Evolutionary conservation across 2,888 invertebrate species (phyloP).

Genomic region (Griposia aprilina): DNA sequence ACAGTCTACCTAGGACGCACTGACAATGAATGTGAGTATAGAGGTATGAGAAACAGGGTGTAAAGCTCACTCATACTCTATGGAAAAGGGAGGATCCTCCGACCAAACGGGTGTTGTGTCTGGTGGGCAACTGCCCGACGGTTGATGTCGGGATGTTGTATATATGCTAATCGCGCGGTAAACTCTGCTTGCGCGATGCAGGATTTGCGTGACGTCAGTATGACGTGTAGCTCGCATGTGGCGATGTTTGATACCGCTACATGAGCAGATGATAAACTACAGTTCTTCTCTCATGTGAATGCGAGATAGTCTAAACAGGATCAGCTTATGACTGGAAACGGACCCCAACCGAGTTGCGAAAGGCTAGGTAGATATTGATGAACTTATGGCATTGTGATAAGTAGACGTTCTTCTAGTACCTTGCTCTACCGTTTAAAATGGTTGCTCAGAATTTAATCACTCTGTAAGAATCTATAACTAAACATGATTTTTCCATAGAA

Average conservation of each 20-base stretch:
- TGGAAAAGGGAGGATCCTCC: too few relatives aligned
- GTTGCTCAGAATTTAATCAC: not conserved
- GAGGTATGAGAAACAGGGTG: too few relatives aligned
- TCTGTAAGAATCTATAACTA: not conserved
- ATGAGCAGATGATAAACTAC: not conserved
- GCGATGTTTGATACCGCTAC: too few relatives aligned
- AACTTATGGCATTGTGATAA: not conserved
- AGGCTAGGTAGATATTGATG: not conserved
- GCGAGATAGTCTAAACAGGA: not conserved
- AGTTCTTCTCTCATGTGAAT: not conserved
- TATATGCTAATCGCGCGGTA: too few relatives aligned
- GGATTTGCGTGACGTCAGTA: too few relatives aligned
- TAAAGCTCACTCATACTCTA: too few relatives aligned
- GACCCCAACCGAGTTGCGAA: not conserved
- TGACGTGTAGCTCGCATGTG: too few relatives aligned
- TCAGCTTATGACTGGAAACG: not conserved
- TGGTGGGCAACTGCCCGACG: too few relatives aligned
- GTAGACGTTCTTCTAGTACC: too few relatives aligned
- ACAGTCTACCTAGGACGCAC: not conserved
- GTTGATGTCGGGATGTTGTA: too few relatives aligned
- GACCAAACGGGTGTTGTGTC: too few relatives aligned
- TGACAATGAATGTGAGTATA: not conserved
- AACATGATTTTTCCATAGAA: not conserved
- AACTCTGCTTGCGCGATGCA: too few relatives aligned
- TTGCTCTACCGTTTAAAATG: not conserved